A percentile compares a stretch with the other conserved stretches of the same genome.
Conservation (phyloP, 2,797 vertebrate species). For the Gobionotothen gibberifrons region DNA sequence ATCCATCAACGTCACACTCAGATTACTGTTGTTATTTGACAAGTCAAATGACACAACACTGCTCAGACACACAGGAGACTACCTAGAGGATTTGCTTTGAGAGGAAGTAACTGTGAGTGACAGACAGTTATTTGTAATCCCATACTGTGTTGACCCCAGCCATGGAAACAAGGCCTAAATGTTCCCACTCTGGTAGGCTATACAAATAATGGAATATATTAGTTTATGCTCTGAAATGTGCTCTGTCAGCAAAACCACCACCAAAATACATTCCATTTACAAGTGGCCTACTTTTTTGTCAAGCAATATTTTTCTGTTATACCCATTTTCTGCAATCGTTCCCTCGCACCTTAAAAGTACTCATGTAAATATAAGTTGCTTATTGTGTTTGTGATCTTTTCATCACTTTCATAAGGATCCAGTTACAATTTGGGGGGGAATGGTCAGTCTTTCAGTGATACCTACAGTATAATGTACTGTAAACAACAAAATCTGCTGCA, state of each 20-base stretch:
- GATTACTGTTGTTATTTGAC: constrained; percentile 23
- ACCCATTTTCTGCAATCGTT: neutral
- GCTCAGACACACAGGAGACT: constrained; percentile 34
- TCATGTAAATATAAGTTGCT: neutral
- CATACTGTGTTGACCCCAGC: constrained; percentile 29
- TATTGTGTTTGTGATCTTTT: neutral
- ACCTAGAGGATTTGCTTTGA: constrained; percentile 3
- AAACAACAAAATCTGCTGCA: constrained; percentile 8
- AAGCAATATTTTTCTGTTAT: neutral
- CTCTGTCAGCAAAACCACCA: constrained; percentile 26
- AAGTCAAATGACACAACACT: constrained; percentile 26
- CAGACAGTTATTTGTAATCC: no score
- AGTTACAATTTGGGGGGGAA: neutral
- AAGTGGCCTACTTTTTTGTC: neutral
- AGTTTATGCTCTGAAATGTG: constrained; percentile 24
- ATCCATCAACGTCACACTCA: constrained; percentile 10
- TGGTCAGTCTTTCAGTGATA: neutral
- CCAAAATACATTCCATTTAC: constrained; percentile 28
- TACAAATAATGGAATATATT: constrained; percentile 54
- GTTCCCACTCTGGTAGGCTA: constrained; percentile 39
- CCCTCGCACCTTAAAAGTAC: neutral
- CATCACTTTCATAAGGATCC: neutral
- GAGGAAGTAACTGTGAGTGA: constrained; percentile 28
- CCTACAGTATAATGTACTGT: neutral
- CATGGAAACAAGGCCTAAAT: constrained; percentile 52